Base-by-base conservation (phyloP, 53 echinoderm and acorn worm species). In the Crossaster papposus region DNA sequence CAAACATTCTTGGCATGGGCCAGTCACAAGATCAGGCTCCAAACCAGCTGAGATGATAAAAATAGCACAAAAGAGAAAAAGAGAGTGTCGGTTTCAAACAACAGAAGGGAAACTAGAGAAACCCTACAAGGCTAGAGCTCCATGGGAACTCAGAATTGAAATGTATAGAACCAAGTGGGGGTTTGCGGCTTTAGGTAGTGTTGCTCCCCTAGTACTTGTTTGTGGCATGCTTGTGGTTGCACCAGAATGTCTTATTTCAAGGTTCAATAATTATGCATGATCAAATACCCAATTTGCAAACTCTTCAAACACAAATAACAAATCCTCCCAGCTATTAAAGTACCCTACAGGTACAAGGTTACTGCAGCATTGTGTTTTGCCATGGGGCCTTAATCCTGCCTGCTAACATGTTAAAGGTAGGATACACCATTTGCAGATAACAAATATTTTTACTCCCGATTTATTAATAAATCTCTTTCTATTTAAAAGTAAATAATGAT, bases 1-100 rank as follows among this genome's bases (percentile, higher is more conserved):
- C 86, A 14, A 24, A 76, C 86, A 86, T 86, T 54, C 76, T 86
- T 86, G 23, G 2, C 70, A 76, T 55, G 86, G 86, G 86, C 18
- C n/a, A 38, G 86, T 86, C 63, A 55, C 58, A 86, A 9, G 86
- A 55, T 75, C 86, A 3, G 44, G 44, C 6, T 29, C n/a, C 13
- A 9, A 20, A 34, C 75, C 86, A 86, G 76, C 76, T 73, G 85
- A 38, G 85, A 15, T 14, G 70, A 75, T 86, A 86, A 86, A 86
- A 86, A 86, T 76, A 75, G 86, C 76, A 75, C 74, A 54, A 11
- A 58, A 44, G 58, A 58, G 22, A 20, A 11, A 20, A 11, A 15
- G 55, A 18, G 76, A 35, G 86, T 58, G 36, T 86, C 30, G 33
- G 34, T 86, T 86, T 86, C 86, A 86, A 33, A 58, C 74, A 86